These are phyloP conservation scores for Eilema depressum DNA, from an alignment of 2,888 invertebrate species.

Conservation along the genomic window DNA sequence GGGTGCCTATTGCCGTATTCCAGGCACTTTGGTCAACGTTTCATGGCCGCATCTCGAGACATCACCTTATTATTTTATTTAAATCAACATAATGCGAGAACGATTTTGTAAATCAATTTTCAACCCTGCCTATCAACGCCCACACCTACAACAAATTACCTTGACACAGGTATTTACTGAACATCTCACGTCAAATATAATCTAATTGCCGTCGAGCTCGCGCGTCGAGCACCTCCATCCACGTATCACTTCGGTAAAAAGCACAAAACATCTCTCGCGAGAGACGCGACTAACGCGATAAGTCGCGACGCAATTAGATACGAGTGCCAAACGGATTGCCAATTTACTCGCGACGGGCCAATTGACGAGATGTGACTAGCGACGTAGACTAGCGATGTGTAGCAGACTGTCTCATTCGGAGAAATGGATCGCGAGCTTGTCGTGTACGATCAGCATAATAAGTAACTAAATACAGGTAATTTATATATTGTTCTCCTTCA, in stretches of 20 bases:
- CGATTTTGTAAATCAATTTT: not conserved
- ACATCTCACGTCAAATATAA: conserved; percentile 30
- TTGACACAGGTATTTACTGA: conserved; percentile 1
- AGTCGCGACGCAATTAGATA: conserved; percentile 60
- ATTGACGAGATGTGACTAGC: conserved; percentile 47
- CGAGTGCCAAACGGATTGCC: conserved; percentile 65
- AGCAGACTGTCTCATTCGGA: conserved; percentile 51
- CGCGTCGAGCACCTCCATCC: conserved; percentile 27
- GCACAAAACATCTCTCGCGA: conserved; percentile 33
- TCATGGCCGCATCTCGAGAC: no score
- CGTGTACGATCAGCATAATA: not conserved
- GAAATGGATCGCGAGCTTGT: conserved; percentile 17
- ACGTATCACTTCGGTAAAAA: conserved; percentile 41
- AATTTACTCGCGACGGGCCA: conserved; percentile 69
- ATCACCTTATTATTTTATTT: no score
- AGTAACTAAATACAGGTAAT: not conserved
- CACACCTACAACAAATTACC: conserved; percentile 10
- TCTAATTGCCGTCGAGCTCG: conserved; percentile 38
- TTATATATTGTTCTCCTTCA: not conserved
- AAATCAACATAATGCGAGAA: no score
- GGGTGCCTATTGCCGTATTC: no score
- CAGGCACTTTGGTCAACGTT: no score
- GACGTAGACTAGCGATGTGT: conserved; percentile 14
- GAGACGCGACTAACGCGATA: conserved; percentile 43
- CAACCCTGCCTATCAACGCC: not conserved